Evolutionary conservation across 1,140 invertebrate species (phyloP), one percentile per base, ranked within the genome.

Genomic region (Aleiodes sp.): DNA sequence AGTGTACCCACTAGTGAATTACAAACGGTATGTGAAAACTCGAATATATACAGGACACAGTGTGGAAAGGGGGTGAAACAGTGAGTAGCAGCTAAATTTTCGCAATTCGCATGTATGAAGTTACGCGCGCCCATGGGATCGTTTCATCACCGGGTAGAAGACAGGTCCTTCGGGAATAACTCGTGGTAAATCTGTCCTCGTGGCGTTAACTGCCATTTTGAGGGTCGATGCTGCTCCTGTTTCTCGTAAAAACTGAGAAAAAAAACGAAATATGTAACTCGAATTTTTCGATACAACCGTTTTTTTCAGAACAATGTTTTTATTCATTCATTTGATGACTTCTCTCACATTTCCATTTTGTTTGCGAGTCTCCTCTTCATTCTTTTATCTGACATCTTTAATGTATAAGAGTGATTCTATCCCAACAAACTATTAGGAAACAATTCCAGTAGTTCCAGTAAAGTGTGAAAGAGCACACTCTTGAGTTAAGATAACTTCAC

Each of bases 71-170:
- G 41, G 41, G 41, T 2, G 4, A 2, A 16, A 19, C 43, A 46
- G 63, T 26, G 43, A 28, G 59, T 10, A 46, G 68, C 24, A 56
- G 68, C 72, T 78, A 79, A 83, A 83, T 84, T 82, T 78, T 80
- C 78, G 77, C 80, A 77, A 82, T 84, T 84, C 80, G 73, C 79
- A 82, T 82, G 76, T 78, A 79, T 79, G 77, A 79, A 71, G 73
- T 76, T 56, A 59, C 72, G 66, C 52, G 16, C 64, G 74, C 82
- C 77, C 80, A 28, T 9, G 75, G 77, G 81, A 75, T 61, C 73
- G 74, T 77, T 82, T 78, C 76, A 78, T 83, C 81, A 82, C 70
- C 69, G 68, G 71, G 75, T 19, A 21, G 46, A 46, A 52, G 46
- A 80, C 79, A 76, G 74, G 71, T 79, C 81, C 78, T 75, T 9